Base-by-base conservation (phyloP, 37 sponge, comb jelly and placozoan genomes). In the Spongilla lacustris region DNA sequence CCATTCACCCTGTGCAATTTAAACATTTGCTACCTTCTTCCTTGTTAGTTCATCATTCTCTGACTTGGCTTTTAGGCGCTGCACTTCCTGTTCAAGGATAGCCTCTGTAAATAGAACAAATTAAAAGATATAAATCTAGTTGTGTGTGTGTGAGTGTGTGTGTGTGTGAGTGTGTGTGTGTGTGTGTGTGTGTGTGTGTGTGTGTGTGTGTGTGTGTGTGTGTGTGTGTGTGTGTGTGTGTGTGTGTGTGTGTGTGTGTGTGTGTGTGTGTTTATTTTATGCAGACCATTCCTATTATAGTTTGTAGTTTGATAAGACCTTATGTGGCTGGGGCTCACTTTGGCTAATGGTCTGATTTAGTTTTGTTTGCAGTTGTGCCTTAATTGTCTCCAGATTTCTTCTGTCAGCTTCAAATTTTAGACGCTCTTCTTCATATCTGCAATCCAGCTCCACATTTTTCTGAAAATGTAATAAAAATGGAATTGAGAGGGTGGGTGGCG, bases 391-490 rank as follows among this genome's bases (percentile, higher is more conserved):
- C 49, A 87, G 66, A n/a, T 74, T 66, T n/a, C 74, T 74, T 36
- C 67, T 79, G 33, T 84, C 79, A 11, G 36, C 37, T 48, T 88
- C 82, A 48, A 80, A 68, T 66, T 81, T 73, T 73, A 78, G 71
- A 41, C 77, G 75, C 74, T 90, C 94, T 29, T 87, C 90, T 27
- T 94, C 94, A 69, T 86, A 66, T 2, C 73, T 74, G 78, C 81
- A 69, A 75, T 94, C 88, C 46, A 90, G 69, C 36, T 85, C 82
- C 21, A 78, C 37, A 37, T 84, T 84, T 35, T 70, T 74, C 94
- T 94, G 86, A n/a, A 28, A 49, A 24, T 31, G 71, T 38, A 81
- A 2, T 68, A 37, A 36, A 70, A 3, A 26, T 6, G 11, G 4
- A 36, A n/a, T n/a, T n/a, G n/a, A n/a, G n/a, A n/a, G n/a, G n/a